Evolutionary conservation across 2,113 vertebrate genomes (phyloP).

Genomic region (Dromiciops gliroides): DNA sequence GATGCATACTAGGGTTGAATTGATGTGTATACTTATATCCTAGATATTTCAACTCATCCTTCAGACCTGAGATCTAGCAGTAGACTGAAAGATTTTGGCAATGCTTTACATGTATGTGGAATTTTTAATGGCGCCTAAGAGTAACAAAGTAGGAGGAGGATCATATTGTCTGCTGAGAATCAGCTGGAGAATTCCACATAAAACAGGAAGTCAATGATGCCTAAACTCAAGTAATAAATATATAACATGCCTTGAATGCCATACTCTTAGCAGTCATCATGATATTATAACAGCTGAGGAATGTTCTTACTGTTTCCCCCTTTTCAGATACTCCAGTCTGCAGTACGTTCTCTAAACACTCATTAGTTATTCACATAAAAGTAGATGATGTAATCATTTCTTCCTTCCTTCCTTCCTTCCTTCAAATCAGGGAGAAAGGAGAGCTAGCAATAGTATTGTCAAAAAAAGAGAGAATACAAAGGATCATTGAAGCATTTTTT

Average conservation of each 20-base stretch:
- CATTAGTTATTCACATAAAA: not conserved
- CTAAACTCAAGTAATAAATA: conserved; percentile 51
- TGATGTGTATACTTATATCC: not conserved
- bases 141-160: not conserved
- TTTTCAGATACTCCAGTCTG: not conserved
- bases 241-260: conserved; percentile 57
- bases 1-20: not conserved
- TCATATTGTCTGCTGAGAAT: conserved; percentile 15
- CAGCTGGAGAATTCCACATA: conserved; percentile 14
- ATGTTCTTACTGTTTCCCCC: conserved; percentile 65
- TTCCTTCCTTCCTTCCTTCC: too few species aligned
- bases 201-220: conserved; percentile 34
- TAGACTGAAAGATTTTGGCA: not conserved
- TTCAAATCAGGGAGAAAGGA: too few species aligned
- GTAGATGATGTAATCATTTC: not conserved
- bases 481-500: too few species aligned
- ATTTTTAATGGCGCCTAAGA: conserved; percentile 45
- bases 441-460: too few species aligned
- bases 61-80: not conserved
- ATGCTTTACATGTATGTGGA: not conserved
- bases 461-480: too few species aligned
- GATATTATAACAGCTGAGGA: conserved; percentile 71
- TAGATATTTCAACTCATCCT: not conserved
- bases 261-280: conserved; percentile 48
- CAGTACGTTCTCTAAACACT: not conserved